Percentiles rank a stretch among this genome's conserved stretches.
Conservation (phyloP, 2,888 invertebrate species). For the Coelopa pilipes region DNA sequence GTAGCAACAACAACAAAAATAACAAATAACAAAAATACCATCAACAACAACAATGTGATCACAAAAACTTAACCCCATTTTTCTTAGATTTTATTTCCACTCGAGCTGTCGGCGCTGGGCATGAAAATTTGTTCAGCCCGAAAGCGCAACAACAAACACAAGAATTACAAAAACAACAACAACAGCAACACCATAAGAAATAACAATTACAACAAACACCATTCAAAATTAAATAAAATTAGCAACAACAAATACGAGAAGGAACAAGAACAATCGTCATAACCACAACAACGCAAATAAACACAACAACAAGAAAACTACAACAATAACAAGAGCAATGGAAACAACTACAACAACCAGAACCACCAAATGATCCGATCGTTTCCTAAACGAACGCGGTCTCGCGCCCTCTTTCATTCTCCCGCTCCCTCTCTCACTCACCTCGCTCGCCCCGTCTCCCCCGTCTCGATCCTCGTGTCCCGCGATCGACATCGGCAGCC, state of each 20-base stretch:
- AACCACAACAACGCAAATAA: not conserved
- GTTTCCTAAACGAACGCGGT: too few species aligned
- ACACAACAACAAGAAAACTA: conserved; percentile 2
- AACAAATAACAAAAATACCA: not conserved
- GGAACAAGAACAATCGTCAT: too few species aligned
- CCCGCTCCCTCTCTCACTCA: too few species aligned
- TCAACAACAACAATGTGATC: not conserved
- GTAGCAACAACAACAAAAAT: not conserved
- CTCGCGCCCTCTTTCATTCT: too few species aligned
- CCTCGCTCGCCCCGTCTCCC: too few species aligned
- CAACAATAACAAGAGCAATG: not conserved
- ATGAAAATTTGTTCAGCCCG: conserved; percentile 21
- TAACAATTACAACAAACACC: conserved; percentile 16
- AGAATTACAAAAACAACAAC: too few species aligned
- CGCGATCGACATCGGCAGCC: too few species aligned
- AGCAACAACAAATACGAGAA: not conserved
- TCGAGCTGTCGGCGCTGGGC: conserved; percentile 23
- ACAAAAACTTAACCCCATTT: conserved; percentile 25
- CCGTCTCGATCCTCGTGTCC: too few species aligned
- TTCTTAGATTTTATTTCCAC: conserved; percentile 26
- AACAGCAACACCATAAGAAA: not conserved
- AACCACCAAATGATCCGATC: too few species aligned
- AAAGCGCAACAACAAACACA: too few species aligned
- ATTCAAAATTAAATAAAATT: conserved; percentile 34
- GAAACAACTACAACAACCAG: not conserved